Conservation (phyloP, 2,113 vertebrate species). For the human (Homo sapiens) region DNA sequence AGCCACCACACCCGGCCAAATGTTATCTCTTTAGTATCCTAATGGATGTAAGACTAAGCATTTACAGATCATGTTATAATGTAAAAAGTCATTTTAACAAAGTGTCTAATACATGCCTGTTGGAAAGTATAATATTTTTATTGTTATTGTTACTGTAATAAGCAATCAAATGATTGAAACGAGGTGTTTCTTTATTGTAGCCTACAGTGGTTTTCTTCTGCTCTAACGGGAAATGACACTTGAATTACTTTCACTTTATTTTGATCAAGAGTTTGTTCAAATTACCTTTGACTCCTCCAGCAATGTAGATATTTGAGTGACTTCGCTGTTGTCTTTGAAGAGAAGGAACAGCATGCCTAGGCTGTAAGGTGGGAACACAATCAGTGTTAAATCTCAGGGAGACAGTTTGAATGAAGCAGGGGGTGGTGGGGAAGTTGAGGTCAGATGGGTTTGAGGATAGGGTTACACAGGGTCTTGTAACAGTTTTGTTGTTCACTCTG, state of each 20-base stretch:
- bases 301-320: neutral
- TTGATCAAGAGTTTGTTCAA: slow-evolving; percentile 15
- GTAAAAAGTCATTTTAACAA: slow-evolving; percentile 7
- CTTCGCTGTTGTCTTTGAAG: neutral
- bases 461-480: neutral
- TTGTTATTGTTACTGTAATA: neutral
- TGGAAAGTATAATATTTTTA: neutral
- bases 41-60: neutral
- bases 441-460: neutral
- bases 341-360: neutral
- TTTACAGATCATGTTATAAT: slow-evolving; percentile 4
- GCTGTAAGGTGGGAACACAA: neutral
- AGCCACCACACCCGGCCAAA: neutral
- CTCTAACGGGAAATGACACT: neutral
- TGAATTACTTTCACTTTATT: neutral
- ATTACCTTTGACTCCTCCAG: neutral
- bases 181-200: neutral
- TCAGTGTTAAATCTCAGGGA: neutral
- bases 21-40: neutral
- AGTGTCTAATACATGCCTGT: neutral
- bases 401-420: neutral
- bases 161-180: neutral
- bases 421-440: neutral
- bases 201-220: neutral
- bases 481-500: neutral